These are phyloP conservation scores for Venustaconcha ellipsiformis DNA, from an alignment of 1,140 invertebrate species.

Conservation along the genomic window DNA sequence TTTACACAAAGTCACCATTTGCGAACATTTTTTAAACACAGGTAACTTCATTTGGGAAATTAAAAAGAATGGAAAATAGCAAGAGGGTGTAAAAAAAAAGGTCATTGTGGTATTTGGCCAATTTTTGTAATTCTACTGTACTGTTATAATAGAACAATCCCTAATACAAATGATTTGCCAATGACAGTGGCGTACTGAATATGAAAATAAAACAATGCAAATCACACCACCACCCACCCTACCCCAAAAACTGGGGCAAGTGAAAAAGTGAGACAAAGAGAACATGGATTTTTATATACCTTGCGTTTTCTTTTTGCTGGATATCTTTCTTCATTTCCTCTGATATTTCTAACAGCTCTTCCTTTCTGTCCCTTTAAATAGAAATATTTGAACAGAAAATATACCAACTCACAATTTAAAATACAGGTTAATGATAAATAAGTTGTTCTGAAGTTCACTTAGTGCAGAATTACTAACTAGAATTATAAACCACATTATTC, in stretches of 20 bases:
- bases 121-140: background rate
- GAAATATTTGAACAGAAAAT: conserved; percentile 10
- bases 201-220: background rate
- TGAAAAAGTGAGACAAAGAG: conserved; percentile 1
- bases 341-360: conserved; percentile 74
- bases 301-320: conserved; percentile 73
- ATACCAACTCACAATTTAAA: background rate
- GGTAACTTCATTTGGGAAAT: too few relatives aligned
- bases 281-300: conserved; percentile 34
- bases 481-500: too few relatives aligned
- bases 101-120: background rate
- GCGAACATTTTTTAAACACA: too few relatives aligned
- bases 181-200: background rate
- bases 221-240: background rate
- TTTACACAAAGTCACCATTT: too few relatives aligned
- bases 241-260: background rate
- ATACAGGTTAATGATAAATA: background rate
- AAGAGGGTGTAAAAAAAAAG: too few relatives aligned
- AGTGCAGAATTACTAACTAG: too few relatives aligned
- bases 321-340: conserved; percentile 77
- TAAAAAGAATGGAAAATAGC: too few relatives aligned
- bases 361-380: conserved; percentile 75
- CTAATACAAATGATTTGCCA: background rate
- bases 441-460: background rate
- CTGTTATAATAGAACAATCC: background rate